Base-by-base conservation (phyloP, 2,113 vertebrate genomes). In the Glaucomys volans region DNA sequence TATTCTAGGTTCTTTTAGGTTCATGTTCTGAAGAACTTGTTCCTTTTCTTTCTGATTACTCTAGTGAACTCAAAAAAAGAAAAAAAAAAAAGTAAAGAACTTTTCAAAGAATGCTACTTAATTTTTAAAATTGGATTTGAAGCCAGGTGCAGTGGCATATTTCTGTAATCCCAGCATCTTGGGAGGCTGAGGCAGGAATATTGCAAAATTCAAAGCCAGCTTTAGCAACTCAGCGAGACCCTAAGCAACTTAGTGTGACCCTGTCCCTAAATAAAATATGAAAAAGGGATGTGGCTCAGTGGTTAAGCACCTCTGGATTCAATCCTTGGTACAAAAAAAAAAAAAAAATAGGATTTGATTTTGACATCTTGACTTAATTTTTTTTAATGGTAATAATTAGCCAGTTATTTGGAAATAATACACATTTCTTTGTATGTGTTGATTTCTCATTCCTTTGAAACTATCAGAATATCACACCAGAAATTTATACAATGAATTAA, bases 401-500 rank as follows among this genome's bases (percentile, higher is more conserved):
- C 16, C 44, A 32, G 28, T 32, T 87, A 50, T 67, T 47, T 81
- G 40, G 57, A 66, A 94, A 40, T 35, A n/a, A 69, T 35, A 9
- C 16, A 50, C 4, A 67, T 66, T 42, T 85, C 6, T 62, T 8
- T 47, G 3, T 17, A 32, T 35, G 4, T 71, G 11, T 52, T 75
- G 37, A 75, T 74, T 84, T 86, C 37, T 93, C 26, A 35, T 40
- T 80, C 35, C 52, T 44, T n/a, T 87, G 37, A 74, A 96, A 67
- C 28, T 47, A 90, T 20, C 18, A 47, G 42, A 86, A 75, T 87
- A 44, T 62, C n/a, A 67, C 28, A 40, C 17, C 40, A 35, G 12
- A 90, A 67, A 75, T 93, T 93, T 50, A 87, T 35, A 62, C n/a
- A 79, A 35, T 90, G 44, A 92, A 67, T 54, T 57, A 84, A 77